Percentiles rank a stretch among this genome's conserved stretches.
Conservation (phyloP, 2,888 invertebrate species). For the Chelonus formosanus region DNA sequence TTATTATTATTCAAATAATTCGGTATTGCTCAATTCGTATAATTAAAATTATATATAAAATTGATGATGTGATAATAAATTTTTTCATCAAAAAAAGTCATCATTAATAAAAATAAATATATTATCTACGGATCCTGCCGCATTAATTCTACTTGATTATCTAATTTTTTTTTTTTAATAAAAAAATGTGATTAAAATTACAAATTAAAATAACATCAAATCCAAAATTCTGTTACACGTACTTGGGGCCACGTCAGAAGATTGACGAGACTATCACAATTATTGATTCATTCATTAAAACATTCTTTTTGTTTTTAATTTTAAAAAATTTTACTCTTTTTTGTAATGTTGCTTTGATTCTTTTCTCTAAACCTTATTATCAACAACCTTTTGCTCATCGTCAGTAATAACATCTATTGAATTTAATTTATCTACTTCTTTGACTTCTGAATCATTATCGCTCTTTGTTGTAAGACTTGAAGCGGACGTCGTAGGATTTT, state of each 20-base stretch:
- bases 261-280: conserved; percentile 61
- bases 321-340: conserved; percentile 1
- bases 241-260: conserved; percentile 49
- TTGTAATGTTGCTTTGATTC: background rate
- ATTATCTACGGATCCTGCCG: too few relatives aligned
- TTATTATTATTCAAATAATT: too few relatives aligned
- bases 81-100: too few relatives aligned
- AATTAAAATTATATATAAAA: too few relatives aligned
- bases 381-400: conserved; percentile 41
- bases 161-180: background rate
- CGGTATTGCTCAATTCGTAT: too few relatives aligned
- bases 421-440: conserved; percentile 40
- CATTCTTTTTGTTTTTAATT: conserved; percentile 26
- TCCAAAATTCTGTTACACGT: conserved; percentile 17
- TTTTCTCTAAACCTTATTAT: conserved; percentile 50
- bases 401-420: conserved; percentile 13
- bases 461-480: conserved; percentile 49
- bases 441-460: conserved; percentile 47
- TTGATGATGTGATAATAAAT: too few relatives aligned
- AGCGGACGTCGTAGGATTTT: conserved; percentile 50
- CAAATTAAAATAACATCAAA: conserved; percentile 3
- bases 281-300: conserved; percentile 12
- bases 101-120: too few relatives aligned
- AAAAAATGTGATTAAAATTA: background rate
- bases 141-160: too few relatives aligned